Base-by-base conservation (phyloP, 2,113 vertebrate species). In the Misgurnus mizolepis region DNA sequence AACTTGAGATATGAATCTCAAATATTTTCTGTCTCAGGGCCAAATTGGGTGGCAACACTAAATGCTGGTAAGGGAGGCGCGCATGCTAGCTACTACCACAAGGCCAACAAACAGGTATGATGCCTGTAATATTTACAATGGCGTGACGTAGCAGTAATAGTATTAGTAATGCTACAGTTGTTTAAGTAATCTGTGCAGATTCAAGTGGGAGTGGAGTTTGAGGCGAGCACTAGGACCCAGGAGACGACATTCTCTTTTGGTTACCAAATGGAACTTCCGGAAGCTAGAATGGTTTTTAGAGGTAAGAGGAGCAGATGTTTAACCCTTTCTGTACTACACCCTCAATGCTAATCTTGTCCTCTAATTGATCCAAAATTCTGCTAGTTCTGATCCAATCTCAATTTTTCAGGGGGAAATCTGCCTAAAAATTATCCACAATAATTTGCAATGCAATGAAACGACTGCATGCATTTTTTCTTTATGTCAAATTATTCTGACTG, bases 141-240 rank as follows among this genome's bases (percentile, higher is more conserved):
- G 34, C 7, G 2, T 22, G 9, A 39, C 17, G 39, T 34, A 53
- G 4, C 12, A 14, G 7, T 45, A 67, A 60, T 15, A 17, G 7
- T 55, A 2, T 53, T 17, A 0, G 18, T 14, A 79, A 18, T 6
- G 7, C 22, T 45, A 41, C 10, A 56, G 34, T 45, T 18, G 55
- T 14, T 43, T 43, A 65, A 64, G 34, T 67, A 3, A 53, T 77
- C 43, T 22, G 15, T 5, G 0, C 88, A 98, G 97, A 95, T 98
- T 60, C 96, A 97, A 88, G 94, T 98, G 0, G 97, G 97, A 4
- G 97, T 99, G 82, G 97, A 99, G 88, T 96, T 99, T 88, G 97
- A 98, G 85, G 97, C 97, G 65, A 98, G 97, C 80, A 97, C 96
- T 0, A 93, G 96, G 66, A 93, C 98, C 12, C 97, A 97, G 87